Conservation (phyloP, 2,888 invertebrate genomes). For the Morpho deidamia region DNA sequence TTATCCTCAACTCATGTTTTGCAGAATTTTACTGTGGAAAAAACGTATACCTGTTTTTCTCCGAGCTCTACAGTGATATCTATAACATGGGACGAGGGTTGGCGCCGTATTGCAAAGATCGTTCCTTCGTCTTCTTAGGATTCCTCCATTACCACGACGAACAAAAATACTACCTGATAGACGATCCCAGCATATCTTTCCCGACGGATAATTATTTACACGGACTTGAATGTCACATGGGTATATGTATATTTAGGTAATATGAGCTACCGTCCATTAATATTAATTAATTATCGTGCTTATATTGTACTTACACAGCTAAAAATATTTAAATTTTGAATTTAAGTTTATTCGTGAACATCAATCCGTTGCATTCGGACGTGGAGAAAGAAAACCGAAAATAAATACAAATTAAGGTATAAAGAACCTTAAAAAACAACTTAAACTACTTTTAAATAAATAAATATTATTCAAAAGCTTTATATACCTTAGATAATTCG, state of each 20-base stretch:
- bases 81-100: constrained; percentile 60
- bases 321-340: no score
- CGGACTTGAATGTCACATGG: constrained; percentile 62
- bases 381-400: no score
- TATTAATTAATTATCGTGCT: no score
- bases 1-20: constrained; percentile 12
- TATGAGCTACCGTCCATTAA: background rate
- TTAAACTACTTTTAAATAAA: no score
- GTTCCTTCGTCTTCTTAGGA: constrained; percentile 63
- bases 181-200: constrained; percentile 63
- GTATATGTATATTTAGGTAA: constrained; percentile 64
- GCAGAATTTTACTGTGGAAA: constrained; percentile 68
- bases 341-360: no score
- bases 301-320: no score
- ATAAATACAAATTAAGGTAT: no score
- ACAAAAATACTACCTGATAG: constrained; percentile 58
- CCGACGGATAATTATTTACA: constrained; percentile 66
- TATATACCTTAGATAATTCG: no score
- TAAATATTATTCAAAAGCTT: no score
- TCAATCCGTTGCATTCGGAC: no score
- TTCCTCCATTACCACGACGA: constrained; percentile 66
- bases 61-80: constrained; percentile 66
- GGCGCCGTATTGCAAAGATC: constrained; percentile 62
- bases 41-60: constrained; percentile 65
- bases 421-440: no score